Conservation (phyloP, 2,113 vertebrate genomes). For the Eulacestoma nigropectus region DNA sequence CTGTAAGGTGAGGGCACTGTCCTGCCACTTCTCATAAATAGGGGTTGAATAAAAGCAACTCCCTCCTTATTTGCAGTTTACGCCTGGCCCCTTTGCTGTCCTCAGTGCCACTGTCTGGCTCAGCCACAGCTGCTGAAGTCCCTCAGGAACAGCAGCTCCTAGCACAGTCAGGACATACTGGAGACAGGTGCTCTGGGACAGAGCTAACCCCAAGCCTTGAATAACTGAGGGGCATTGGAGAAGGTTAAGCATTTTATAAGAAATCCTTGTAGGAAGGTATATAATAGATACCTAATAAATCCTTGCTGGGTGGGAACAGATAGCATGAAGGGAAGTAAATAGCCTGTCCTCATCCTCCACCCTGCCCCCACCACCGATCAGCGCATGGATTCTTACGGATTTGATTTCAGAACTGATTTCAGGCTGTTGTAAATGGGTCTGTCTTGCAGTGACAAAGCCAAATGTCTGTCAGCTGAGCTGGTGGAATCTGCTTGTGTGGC, state of each 20-base stretch:
- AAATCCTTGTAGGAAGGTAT: not conserved
- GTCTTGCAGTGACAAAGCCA: not conserved
- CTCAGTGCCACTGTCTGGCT: not conserved
- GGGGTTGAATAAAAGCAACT: not conserved
- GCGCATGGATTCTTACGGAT: not conserved
- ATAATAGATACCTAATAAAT: not conserved
- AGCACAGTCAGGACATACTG: not conserved
- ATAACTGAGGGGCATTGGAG: not conserved
- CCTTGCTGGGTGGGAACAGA: not conserved
- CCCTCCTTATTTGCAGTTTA: not conserved
- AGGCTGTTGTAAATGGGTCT: not conserved
- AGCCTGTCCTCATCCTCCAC: not conserved
- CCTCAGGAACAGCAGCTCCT: not conserved
- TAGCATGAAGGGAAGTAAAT: not conserved
- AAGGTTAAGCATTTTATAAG: not conserved
- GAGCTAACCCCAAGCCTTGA: not conserved
- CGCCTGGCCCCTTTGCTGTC: not conserved
- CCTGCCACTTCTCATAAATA: not conserved
- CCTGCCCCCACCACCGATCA: not conserved
- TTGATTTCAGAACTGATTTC: not conserved
- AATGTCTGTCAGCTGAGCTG: constrained; percentile 27
- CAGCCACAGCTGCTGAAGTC: constrained; percentile 29
- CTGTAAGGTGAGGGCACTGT: not conserved
- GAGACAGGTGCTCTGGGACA: constrained; percentile 6
- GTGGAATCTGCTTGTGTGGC: constrained; percentile 31